Percentiles rank a stretch among this genome's conserved stretches.
Evolutionary conservation across 2,113 vertebrate genomes (phyloP).

Genomic region (Eulemur rufifrons): DNA sequence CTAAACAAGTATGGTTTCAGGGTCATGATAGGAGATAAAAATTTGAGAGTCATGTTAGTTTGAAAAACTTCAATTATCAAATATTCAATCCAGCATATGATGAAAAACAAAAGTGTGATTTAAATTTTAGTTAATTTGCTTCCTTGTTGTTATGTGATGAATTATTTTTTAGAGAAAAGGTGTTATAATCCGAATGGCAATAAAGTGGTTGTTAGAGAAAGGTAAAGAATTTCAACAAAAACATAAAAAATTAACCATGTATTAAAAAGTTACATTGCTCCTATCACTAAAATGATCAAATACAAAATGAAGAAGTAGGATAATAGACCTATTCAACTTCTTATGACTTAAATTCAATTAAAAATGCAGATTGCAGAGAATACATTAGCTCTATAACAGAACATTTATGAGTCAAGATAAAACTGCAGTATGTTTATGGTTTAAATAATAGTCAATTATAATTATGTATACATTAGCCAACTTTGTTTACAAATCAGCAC

Average conservation of each 20-base stretch:
- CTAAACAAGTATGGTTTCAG: background rate
- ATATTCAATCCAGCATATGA: background rate
- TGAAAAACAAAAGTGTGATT: background rate
- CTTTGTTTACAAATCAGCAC: background rate
- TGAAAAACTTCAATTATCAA: background rate
- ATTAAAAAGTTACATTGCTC: background rate
- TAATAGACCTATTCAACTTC: background rate
- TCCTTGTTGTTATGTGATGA: background rate
- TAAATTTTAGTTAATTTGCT: background rate
- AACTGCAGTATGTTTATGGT: background rate
- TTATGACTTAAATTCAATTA: background rate
- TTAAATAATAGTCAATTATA: background rate
- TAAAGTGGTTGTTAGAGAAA: background rate
- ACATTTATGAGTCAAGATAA: background rate
- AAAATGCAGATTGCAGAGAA: background rate
- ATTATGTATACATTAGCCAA: background rate
- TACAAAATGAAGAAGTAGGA: background rate
- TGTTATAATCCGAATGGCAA: background rate
- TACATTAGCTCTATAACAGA: background rate
- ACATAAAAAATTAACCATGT: background rate
- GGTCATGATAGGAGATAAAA: background rate
- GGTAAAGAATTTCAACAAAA: background rate
- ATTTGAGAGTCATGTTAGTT: background rate
- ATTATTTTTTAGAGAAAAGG: slow-evolving; percentile 26
- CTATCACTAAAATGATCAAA: background rate